Conservation (phyloP, 2,888 invertebrate species). For the Anoplius nigerrimus region DNA sequence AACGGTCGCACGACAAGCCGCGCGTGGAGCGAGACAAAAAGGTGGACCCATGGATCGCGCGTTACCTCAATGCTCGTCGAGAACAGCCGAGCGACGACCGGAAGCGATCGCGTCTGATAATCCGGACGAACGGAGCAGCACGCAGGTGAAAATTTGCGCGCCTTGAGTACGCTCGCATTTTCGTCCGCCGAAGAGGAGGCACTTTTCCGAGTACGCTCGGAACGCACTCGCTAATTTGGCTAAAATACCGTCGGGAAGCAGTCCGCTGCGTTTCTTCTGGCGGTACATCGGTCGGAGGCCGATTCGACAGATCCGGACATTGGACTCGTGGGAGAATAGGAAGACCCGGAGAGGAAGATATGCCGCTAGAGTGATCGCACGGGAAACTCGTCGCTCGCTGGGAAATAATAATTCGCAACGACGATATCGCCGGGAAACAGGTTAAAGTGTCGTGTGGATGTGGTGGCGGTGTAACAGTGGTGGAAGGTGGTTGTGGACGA, state of each 20-base stretch:
- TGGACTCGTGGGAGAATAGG: no score
- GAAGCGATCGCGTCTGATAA: conserved; percentile 14
- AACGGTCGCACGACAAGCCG: conserved; percentile 33
- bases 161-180: not conserved
- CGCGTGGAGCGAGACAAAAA: conserved; percentile 48
- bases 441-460: conserved; percentile 43
- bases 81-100: conserved; percentile 3
- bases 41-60: conserved; percentile 54
- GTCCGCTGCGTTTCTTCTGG: no score
- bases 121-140: not conserved
- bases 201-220: no score
- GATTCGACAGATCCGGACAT: no score
- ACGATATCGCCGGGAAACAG: conserved; percentile 1
- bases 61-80: conserved; percentile 21
- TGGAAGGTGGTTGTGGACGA: conserved; percentile 55
- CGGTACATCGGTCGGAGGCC: no score
- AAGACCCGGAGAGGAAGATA: no score
- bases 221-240: no score
- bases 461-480: conserved; percentile 51
- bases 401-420: not conserved
- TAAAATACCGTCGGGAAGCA: no score
- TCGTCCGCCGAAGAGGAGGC: not conserved
- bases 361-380: no score
- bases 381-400: no score
- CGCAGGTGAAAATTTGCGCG: not conserved